Base-by-base conservation (phyloP, 2,113 vertebrate species). In the Aythya baeri region DNA sequence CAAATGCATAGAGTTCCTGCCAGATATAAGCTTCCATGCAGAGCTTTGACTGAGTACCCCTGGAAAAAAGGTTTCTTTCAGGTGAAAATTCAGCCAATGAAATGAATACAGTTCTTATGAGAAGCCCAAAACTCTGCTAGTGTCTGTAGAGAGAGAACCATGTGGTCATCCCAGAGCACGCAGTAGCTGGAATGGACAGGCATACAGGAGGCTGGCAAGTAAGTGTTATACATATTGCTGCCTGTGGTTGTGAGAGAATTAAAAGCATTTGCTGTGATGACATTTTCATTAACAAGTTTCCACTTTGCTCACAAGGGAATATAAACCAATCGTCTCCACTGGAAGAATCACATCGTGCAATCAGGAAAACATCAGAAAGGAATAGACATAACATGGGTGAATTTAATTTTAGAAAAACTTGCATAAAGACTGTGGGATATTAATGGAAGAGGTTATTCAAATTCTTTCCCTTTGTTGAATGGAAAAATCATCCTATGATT, bases 261-360 rank as follows among this genome's bases (percentile, higher is more conserved):
- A 70, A 76, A 98, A 97, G 94, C 95, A 98, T 97, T 98, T 91
- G 54, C 70, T 94, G 82, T 75, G 94, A 94, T 86, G 97, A 95
- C 97, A 96, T 94, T 97, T 96, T 97, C 96, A 96, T 97, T 96
- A 96, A 92, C 92, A 86, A 92, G 95, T 95, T 97, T 97, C 95
- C 94, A 96, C 90, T 96, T 94, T 85, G 76, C 57, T 96, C 95
- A 94, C 91, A 77, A 76, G 86, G 91, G 96, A 98, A 96, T 92
- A 97, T 97, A 98, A 98, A 98, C 91, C 75, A 96, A 84, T 96
- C 52, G 61, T 97, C 93, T 97, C 86, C 86, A 91, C 92, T 96
- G 92, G 79, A 96, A 93, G 89, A 86, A 86, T 94, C 43, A 2
- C 87, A 83, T 87, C 13, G 3, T 94, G 49, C 6, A 3, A 96